These are phyloP conservation scores for Anagyrus pseudococci DNA, from an alignment of 2,888 invertebrate species.

Conservation along the genomic window DNA sequence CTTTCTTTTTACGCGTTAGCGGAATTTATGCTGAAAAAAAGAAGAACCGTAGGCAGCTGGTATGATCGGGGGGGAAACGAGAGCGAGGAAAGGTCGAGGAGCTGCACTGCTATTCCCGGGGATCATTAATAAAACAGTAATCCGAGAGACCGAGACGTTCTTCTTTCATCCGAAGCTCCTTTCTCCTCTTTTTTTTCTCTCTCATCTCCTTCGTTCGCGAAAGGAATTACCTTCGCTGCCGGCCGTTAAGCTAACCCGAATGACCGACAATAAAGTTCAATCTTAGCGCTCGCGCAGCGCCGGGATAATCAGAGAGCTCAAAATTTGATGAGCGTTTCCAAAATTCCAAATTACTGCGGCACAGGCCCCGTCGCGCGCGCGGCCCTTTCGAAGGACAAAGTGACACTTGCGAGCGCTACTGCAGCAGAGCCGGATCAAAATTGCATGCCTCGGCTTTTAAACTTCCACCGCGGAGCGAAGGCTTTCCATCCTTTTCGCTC, in stretches of 20 bases:
- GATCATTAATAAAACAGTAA: constrained; percentile 35
- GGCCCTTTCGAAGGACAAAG: not conserved
- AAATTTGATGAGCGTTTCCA: constrained; percentile 21
- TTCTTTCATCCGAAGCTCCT: constrained; percentile 3
- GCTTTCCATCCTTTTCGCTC: no score
- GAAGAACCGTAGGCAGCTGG: constrained; percentile 9
- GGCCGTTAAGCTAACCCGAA: constrained; percentile 23
- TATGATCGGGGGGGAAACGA: constrained; percentile 14
- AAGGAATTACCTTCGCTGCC: constrained; percentile 2
- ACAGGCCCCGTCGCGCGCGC: not conserved
- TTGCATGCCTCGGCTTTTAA: no score
- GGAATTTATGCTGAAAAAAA: constrained; percentile 25
- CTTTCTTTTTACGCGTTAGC: constrained; percentile 32
- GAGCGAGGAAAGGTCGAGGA: not conserved
- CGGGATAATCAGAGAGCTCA: constrained; percentile 18
- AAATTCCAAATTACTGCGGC: constrained; percentile 11
- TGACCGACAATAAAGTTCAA: constrained; percentile 32
- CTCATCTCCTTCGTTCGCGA: not conserved
- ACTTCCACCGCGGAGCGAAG: no score
- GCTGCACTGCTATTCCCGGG: constrained; percentile 14
- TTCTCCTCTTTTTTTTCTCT: not conserved
- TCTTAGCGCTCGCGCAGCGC: constrained; percentile 20
- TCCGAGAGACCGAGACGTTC: constrained; percentile 18
- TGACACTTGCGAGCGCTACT: not conserved
- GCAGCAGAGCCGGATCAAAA: not conserved